Base-by-base conservation (phyloP, 35 echinoderm and acorn worm species). In the Diadema setosum region DNA sequence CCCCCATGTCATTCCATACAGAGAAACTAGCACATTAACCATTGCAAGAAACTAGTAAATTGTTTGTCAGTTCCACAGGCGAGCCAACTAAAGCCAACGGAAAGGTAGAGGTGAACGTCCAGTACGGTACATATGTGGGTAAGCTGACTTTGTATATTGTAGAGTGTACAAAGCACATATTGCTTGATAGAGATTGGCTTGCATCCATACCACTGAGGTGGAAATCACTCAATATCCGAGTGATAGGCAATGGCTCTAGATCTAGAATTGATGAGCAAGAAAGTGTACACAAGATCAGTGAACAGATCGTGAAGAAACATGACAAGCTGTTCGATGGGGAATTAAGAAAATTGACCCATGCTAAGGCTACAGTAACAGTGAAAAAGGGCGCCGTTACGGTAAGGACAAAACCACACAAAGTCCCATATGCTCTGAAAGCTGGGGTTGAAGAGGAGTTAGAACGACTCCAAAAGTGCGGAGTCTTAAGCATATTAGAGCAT, bases 161-260 rank as follows among this genome's bases (percentile, higher is more conserved):
- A 83, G 44, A 46, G 7, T 14, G 29, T 56, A 50, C 81, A 3
- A 25, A 49, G 29, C 43, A 83, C 45, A 32, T 35, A 33, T 29
- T 91, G 17, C 42, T 91, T 5, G 89, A 82, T 5, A 42, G 81
- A 15, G 89, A 91, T 49, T 91, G 89, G 89, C 65, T 91, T 23
- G 31, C 32, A 14, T 12, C 37, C 5, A 75, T 85, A 8, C n/a
- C 21, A 35, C 29, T 91, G 46, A 30, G 85, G 41, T 91, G 87
- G 88, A 70, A 70, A 33, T 70, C 65, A 16, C 25, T 70, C 15
- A 70, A 3, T 12, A 81, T 20, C 11, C 14, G 23, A 81, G 76
- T 4, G 4, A 20, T 42, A 45, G 36, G 34, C n/a, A 55, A n/a
- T 81, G 75, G 35, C 5, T 39, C 36, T 58, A 15, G 55, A 11